phyloP scores from a whole-genome alignment of 2,888 invertebrate genomes.

The Aspidapion aeneum region DNA sequence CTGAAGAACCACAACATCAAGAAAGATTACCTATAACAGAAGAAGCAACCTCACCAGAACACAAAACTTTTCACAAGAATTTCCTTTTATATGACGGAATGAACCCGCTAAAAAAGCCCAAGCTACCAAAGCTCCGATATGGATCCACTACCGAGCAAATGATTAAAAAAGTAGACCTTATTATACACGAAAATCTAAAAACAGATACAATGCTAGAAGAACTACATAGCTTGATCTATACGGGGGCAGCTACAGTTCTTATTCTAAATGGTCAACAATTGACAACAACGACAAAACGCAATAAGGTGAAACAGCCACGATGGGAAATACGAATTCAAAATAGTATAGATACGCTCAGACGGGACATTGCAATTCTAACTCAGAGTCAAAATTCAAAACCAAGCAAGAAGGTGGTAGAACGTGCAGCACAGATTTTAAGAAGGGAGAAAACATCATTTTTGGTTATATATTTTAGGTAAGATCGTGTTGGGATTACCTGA shows the following conservation, averaged over 20 bases:
- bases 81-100: slow-evolving; percentile 1
- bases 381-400: not conserved
- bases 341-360: not conserved
- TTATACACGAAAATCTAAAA: not conserved
- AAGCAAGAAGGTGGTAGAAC: not conserved
- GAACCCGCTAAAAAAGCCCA: not conserved
- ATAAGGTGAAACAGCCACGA: not conserved
- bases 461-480: too few species aligned
- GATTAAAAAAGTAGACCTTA: not conserved
- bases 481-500: too few species aligned
- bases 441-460: not conserved
- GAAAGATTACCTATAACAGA: not conserved
- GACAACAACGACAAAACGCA: not conserved
- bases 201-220: not conserved
- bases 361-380: not conserved
- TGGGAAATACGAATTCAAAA: slow-evolving; percentile 3
- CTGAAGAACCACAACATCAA: not conserved
- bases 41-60: not conserved
- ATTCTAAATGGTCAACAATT: not conserved
- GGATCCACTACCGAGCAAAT: not conserved
- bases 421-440: not conserved
- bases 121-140: not conserved
- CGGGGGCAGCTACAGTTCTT: not conserved
- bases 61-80: not conserved
- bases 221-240: slow-evolving; percentile 1